Evolutionary conservation across 2,888 invertebrate species (phyloP), one percentile per base, ranked within the genome.

Genomic region (Zygaena filipendulae): DNA sequence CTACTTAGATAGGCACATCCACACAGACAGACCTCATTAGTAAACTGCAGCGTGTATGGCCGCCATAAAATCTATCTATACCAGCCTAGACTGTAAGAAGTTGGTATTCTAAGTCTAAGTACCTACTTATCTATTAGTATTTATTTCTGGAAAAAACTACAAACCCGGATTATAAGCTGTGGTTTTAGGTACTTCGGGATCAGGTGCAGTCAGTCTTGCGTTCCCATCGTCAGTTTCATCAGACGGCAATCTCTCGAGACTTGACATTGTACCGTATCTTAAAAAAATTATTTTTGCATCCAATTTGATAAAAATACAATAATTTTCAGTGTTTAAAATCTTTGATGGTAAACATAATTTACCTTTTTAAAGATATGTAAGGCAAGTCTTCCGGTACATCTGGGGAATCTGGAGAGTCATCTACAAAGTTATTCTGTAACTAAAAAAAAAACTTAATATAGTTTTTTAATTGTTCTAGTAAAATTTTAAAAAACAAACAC

Each of bases 221-320:
- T 82, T 84, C 23, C 82, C 82, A 48, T 83, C 84, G 38, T 83
- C 83, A 44, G 79, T 72, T 48, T 84, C 84, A 49, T 84, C 84
- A 25, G 86, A 86, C 30, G 85, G 86, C 28, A 87, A 54, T 47
- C 86, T 80, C 58, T 88, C 88, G 27, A 89, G 71, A 60, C 88
- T 88, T 25, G 88, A 88, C 74, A 88, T 84, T 24, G 89, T 89
- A 20, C 88, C 89, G 49, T 84, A 88, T 45, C 81, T 81, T 41
- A 33, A 61, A 56, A 34, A 33, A 40, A 44, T 41, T n/a, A n/a
- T n/a, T n/a, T n/a, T n/a, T n/a, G n/a, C n/a, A n/a, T n/a, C n/a
- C 18, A 3, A 13, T 14, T 14, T n/a, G 21, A n/a, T 24, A 14
- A 24, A 7, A 5, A 12, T 6, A 6, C 5, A 12, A 13, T 24